phyloP scores from a whole-genome alignment of 2,888 invertebrate species.

The Conops quadrifasciatus region DNA sequence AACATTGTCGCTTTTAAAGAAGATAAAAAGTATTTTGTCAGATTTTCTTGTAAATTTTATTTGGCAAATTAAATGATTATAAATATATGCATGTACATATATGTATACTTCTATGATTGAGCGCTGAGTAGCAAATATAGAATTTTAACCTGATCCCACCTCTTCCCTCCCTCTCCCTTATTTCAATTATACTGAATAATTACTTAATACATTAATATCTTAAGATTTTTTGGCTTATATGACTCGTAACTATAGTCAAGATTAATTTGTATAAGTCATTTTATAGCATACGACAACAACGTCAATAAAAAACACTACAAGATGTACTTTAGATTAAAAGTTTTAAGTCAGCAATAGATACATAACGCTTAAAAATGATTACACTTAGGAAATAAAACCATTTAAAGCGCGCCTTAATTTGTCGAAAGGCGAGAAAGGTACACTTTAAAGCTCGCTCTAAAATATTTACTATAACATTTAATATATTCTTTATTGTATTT shows the following conservation, averaged over 20 bases:
- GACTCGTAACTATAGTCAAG: no score
- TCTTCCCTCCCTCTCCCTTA: no score
- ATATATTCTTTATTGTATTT: no score
- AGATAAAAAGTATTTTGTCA: not conserved
- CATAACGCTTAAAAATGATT: conserved; percentile 18
- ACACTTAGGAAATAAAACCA: conserved; percentile 15
- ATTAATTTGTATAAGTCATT: no score
- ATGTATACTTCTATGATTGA: no score
- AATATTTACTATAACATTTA: no score
- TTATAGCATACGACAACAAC: not conserved
- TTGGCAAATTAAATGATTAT: not conserved
- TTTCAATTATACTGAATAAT: no score
- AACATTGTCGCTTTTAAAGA: not conserved
- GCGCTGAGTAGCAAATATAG: no score
- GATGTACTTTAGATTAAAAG: conserved; percentile 5
- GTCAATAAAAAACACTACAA: not conserved
- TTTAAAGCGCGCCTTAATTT: conserved; percentile 16
- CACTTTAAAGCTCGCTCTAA: not conserved
- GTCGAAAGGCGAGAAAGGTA: not conserved
- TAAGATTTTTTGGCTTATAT: no score
- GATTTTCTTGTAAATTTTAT: not conserved
- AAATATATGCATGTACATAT: not conserved
- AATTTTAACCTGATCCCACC: no score
- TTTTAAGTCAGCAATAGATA: not conserved
- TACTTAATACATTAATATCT: no score